Conservation (phyloP, 2,113 vertebrate genomes). For the Python bivittatus region DNA sequence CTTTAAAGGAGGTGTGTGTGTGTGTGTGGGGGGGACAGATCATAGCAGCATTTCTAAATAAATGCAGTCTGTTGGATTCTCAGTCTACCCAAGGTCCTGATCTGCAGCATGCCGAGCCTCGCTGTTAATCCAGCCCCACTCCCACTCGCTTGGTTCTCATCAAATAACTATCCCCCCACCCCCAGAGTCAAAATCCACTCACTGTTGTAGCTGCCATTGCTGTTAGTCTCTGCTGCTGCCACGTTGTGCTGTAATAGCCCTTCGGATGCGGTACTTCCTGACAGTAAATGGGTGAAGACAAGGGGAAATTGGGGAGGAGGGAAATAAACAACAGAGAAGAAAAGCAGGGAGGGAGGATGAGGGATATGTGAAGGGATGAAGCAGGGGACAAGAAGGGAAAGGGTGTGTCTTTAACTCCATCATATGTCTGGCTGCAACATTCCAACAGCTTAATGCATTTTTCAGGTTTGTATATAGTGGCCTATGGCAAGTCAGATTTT, state of each 20-base stretch:
- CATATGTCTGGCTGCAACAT: conserved; percentile 9
- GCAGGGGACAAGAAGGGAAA: conserved; percentile 64
- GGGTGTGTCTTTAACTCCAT: conserved; percentile 60
- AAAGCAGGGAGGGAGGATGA: conserved; percentile 62
- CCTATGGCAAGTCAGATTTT: neutral
- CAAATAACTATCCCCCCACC: conserved; percentile 36
- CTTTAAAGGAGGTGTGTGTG: too few species aligned
- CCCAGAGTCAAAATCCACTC: conserved; percentile 69
- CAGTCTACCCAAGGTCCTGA: neutral
- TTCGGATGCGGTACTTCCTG: conserved; percentile 77
- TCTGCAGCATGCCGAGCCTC: neutral
- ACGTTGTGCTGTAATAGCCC: conserved; percentile 72
- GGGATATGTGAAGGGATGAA: conserved; percentile 38
- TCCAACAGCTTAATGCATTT: conserved; percentile 16
- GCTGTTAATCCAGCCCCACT: neutral
- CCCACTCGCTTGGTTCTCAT: conserved; percentile 24
- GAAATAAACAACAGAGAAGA: conserved; percentile 74
- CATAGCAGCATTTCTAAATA: neutral
- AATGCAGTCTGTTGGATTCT: neutral
- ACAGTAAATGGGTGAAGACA: conserved; percentile 69
- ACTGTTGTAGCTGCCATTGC: conserved; percentile 75
- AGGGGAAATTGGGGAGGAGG: conserved; percentile 60
- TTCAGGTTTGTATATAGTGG: neutral
- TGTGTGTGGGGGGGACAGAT: neutral
- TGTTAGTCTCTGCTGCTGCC: conserved; percentile 76